Base-by-base conservation (phyloP, 2,888 invertebrate genomes). In the Erebia ligea region DNA sequence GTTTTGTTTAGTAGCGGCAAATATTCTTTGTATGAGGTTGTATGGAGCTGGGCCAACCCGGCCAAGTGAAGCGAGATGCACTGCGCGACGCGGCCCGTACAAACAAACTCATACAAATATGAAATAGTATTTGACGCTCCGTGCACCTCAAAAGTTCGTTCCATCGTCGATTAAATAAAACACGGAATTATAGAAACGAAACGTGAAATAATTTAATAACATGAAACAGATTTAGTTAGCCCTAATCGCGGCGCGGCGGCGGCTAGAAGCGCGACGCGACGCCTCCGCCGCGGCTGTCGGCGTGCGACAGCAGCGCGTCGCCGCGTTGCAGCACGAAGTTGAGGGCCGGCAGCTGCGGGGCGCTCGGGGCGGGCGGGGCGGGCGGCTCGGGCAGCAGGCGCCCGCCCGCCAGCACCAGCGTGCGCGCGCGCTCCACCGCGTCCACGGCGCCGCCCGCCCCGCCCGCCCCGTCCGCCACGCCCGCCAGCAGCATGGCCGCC, bases 231-330 rank as follows among this genome's bases (percentile, higher is more conserved):
- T 58, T n/a, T 19, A 1, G 13, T 25, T 25, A 13, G 15, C 5
- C n/a, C n/a, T n/a, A n/a, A n/a, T n/a, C n/a, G n/a, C n/a, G n/a
- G n/a, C n/a, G n/a, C n/a, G n/a, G n/a, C n/a, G n/a, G 21, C 9
- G 21, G n/a, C 88, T 83, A 94, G 85, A 95, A 96, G 79, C 96
- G 92, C 69, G 95, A 95, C 61, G 96, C 94, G 76, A 95, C 91
- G 1, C 96, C 96, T 17, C 95, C 96, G 72, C 96, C 96, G 82
- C 96, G 93, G 78, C 95, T 95, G 86, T 96, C 96, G 5, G 96
- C 95, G 86, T 96, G 96, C 72, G 96, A 95, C 73, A 92, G 90
- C 73, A 96, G 91, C 70, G 89, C 91, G 86, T 96, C 96, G 71
- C 90, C 94, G 34, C 88, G 81, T 89, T 96, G 96, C 80, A 94